A percentile compares a stretch with the other conserved stretches of the same genome.
phyloP scores from a whole-genome alignment of 2,888 invertebrate species.

The Thymelicus sylvestris region DNA sequence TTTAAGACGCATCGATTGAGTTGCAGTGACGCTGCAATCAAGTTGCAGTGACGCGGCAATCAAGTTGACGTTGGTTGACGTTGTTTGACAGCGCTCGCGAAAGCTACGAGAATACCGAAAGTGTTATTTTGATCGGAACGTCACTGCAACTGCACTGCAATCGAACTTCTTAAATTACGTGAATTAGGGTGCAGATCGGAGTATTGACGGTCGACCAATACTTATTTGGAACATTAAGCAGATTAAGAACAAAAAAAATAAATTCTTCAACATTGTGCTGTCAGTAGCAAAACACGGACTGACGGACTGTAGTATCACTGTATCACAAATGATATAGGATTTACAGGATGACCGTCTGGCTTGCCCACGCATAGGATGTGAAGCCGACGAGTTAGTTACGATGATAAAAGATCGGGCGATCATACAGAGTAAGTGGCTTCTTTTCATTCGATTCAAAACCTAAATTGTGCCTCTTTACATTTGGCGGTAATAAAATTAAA shows the following conservation, averaged over 20 bases:
- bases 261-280: slow-evolving; percentile 13
- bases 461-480: not conserved
- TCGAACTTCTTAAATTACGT: too few species aligned
- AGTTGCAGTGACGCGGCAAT: too few species aligned
- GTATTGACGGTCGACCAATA: slow-evolving; percentile 10
- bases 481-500: not conserved
- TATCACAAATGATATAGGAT: slow-evolving; percentile 27
- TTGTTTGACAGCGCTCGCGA: too few species aligned
- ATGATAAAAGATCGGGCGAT: slow-evolving; percentile 27
- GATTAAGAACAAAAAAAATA: slow-evolving; percentile 1
- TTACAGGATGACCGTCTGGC: slow-evolving; percentile 28
- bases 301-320: slow-evolving; percentile 12
- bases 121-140: too few species aligned
- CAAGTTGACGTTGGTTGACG: too few species aligned
- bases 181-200: too few species aligned
- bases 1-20: too few species aligned
- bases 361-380: slow-evolving; percentile 36
- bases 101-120: too few species aligned
- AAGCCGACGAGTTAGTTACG: slow-evolving; percentile 20
- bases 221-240: slow-evolving; percentile 4
- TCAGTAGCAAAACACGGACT: slow-evolving; percentile 9
- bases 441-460: slow-evolving; percentile 8
- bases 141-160: too few species aligned
- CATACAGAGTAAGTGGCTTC: slow-evolving; percentile 1
- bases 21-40: too few species aligned